A percentile compares a stretch with the other conserved stretches of the same genome.
Conservation (phyloP, 2,888 invertebrate genomes). For the Steinernema hermaphroditum region DNA sequence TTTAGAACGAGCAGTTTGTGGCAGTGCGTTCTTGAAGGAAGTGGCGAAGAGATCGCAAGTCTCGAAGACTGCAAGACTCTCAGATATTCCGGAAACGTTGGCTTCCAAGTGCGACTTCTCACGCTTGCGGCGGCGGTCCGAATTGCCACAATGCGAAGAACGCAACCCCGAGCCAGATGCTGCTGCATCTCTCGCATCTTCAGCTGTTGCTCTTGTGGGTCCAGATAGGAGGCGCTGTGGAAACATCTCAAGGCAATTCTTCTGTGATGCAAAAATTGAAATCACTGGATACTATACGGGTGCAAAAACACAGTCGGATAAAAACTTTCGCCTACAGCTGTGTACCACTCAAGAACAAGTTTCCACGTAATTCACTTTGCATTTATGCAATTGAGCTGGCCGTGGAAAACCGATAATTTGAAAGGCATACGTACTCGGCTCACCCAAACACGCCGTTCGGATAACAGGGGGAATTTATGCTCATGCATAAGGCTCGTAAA, state of each 20-base stretch:
- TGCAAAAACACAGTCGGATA: not conserved
- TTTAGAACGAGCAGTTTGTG: conserved; percentile 17
- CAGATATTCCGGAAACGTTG: not conserved
- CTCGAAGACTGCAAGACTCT: conserved; percentile 18
- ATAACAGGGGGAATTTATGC: not conserved
- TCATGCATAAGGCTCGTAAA: conserved; percentile 7
- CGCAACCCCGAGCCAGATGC: not conserved
- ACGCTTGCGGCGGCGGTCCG: conserved; percentile 15
- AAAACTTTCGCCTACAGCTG: not conserved
- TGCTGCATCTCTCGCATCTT: not conserved
- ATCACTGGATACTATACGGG: not conserved
- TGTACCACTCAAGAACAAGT: not conserved
- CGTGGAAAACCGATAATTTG: conserved; percentile 5
- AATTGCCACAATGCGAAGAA: conserved; percentile 10
- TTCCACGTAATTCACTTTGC: conserved; percentile 23
- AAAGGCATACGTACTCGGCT: not conserved
- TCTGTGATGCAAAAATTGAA: conserved; percentile 10
- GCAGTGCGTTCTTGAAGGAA: conserved; percentile 23
- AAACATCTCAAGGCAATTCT: not conserved
- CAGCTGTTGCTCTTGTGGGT: not conserved
- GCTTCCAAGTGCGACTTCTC: conserved; percentile 22
- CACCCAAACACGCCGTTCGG: not conserved
- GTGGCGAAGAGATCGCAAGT: conserved; percentile 15
- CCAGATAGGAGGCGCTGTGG: not conserved
- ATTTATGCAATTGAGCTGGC: not conserved